Base-by-base conservation (phyloP, 2,888 invertebrate species). In the Melinopterus prodromus region DNA sequence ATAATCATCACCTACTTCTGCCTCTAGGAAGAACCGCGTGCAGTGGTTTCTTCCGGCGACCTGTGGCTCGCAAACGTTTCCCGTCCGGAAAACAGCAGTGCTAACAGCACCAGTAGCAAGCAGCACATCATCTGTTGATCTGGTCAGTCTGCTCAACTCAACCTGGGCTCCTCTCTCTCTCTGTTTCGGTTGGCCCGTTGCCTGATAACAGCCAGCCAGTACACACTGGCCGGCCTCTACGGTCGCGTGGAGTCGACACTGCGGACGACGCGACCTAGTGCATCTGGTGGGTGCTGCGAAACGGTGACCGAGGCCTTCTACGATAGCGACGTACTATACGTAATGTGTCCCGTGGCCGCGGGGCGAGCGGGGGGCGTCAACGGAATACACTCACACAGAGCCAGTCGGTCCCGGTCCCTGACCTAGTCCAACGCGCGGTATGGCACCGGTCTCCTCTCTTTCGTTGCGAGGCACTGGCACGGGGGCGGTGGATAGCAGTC, bases 381-480 rank as follows among this genome's bases (percentile, higher is more conserved):
- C 79, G 81, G 81, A 80, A 81, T 81, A 82, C 77, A 81, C 83
- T 53, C 53, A 53, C 53, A 53, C 53, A 53, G 53, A 53, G 53
- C 12, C 53, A 53, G 53, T 53, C 53, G 12, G 53, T 53, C 53
- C 53, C 53, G 82, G 84, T 84, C 85, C 86, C 84, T 86, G 86
- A 85, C 85, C 86, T 85, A 85, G 84, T 85, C 82, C 84, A 86
- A 86, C 84, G 83, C 84, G 83, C 84, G 82, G 84, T 85, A 82
- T 83, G 83, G 84, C 84, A 83, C 81, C 37, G 74, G 79, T 26
- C 77, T 77, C 82, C 83, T 82, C 74, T 36, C 36, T 74, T 35
- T 74, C 35, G 36, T 26, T 37, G 35, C 74, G 7, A 5, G 26
- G 74, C 82, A 82, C 81, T 2, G 53, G 82, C 83, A 83, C 84